Evolutionary conservation across 2,888 invertebrate genomes (phyloP).

Genomic region (Dryobota labecula): DNA sequence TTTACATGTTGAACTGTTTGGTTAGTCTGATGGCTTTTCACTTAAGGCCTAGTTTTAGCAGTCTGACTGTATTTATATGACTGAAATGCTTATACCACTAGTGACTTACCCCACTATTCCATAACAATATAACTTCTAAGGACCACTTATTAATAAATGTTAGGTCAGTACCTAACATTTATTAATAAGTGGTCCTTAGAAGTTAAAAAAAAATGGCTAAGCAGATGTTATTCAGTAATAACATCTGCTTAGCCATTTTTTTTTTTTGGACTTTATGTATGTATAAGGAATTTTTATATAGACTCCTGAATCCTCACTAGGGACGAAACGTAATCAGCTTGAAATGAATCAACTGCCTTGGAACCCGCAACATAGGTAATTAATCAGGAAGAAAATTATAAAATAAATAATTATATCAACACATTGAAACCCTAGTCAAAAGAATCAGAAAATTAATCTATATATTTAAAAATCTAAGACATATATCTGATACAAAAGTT

Average conservation of each 20-base stretch:
- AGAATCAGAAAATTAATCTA: too few species aligned
- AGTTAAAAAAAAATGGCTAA: too few species aligned
- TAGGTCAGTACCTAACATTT: too few species aligned
- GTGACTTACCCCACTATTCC: too few species aligned
- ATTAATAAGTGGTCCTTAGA: background rate
- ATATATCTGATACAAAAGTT: too few species aligned
- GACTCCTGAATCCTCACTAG: background rate
- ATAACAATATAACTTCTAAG: background rate
- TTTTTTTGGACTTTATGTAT: too few species aligned
- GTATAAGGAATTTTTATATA: too few species aligned
- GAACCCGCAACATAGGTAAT: background rate
- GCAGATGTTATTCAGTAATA: too few species aligned
- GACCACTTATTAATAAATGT: too few species aligned
- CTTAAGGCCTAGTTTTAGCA: background rate
- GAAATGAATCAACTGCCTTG: background rate
- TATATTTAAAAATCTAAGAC: too few species aligned
- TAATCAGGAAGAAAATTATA: conserved; percentile 9
- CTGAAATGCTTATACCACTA: background rate
- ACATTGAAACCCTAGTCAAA: too few species aligned
- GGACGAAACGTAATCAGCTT: background rate
- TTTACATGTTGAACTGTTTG: background rate
- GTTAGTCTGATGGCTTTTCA: background rate
- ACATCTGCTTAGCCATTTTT: background rate
- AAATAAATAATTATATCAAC: too few species aligned
- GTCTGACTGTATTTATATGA: background rate